A percentile compares a stretch with the other conserved stretches of the same genome.
phyloP scores from a whole-genome alignment of 2,888 invertebrate species.

The Apodemia zela region DNA sequence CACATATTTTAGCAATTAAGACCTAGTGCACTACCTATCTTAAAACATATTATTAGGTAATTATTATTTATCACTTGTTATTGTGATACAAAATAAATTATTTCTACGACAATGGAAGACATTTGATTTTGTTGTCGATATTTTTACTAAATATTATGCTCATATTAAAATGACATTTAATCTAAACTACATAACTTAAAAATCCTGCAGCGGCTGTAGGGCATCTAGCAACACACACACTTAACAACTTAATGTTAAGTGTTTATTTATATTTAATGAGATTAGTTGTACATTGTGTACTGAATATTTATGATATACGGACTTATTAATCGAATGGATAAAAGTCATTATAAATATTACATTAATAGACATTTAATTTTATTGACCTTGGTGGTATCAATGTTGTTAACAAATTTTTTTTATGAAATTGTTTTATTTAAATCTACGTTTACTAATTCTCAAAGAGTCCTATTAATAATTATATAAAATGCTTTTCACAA shows the following conservation, averaged over 20 bases:
- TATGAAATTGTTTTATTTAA: too few relatives aligned
- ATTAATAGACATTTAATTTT: background rate
- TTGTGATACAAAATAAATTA: constrained; percentile 6
- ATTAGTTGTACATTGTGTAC: background rate
- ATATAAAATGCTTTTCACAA: too few relatives aligned
- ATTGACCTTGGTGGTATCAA: too few relatives aligned
- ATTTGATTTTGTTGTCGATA: constrained; percentile 56
- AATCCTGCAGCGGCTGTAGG: constrained; percentile 33
- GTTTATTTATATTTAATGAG: constrained; percentile 5
- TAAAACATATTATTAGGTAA: background rate
- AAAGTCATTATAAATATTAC: background rate
- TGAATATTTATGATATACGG: background rate
- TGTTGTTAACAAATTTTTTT: too few relatives aligned
- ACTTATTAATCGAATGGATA: background rate
- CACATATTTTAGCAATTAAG: background rate
- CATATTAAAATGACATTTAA: constrained; percentile 49
- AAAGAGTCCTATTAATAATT: too few relatives aligned
- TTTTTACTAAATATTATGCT: constrained; percentile 42
- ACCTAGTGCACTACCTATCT: background rate
- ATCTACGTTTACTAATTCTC: too few relatives aligned
- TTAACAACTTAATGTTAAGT: background rate
- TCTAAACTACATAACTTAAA: constrained; percentile 28
- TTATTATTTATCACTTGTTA: constrained; percentile 35
- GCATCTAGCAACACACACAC: constrained; percentile 18
- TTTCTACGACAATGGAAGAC: constrained; percentile 50